Evolutionary conservation across 92 coral and sea anemone species (phyloP).

Genomic region (Palythoa caribaeorum): DNA sequence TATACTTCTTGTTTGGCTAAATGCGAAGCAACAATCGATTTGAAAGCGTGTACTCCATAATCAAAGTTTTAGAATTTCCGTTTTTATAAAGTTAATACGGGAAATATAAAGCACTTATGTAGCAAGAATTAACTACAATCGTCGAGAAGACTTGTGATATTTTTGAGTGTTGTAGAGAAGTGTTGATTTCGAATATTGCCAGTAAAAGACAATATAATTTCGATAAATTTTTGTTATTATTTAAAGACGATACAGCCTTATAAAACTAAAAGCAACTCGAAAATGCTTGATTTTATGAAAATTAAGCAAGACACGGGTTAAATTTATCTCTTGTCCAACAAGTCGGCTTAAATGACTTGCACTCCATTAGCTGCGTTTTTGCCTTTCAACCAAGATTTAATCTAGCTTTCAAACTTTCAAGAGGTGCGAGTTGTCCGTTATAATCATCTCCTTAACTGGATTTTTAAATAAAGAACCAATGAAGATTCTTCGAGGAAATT

Average conservation of each 20-base stretch:
- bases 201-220: no score
- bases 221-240: background rate
- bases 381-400: constrained; percentile 83
- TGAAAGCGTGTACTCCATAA: constrained; percentile 56
- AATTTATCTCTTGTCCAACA: constrained; percentile 53
- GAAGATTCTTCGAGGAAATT: constrained; percentile 52
- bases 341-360: constrained; percentile 52
- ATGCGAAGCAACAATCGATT: constrained; percentile 54
- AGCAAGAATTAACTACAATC: background rate
- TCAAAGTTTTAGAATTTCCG: constrained; percentile 50
- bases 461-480: constrained; percentile 42
- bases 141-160: constrained; percentile 8
- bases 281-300: no score
- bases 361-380: constrained; percentile 64
- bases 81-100: background rate
- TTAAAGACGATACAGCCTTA: no score
- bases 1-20: constrained; percentile 35
- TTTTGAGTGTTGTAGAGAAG: background rate
- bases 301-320: background rate
- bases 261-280: no score
- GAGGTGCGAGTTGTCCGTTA: constrained; percentile 79
- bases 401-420: constrained; percentile 78
- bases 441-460: constrained; percentile 43
- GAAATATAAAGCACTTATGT: background rate
- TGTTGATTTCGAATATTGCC: constrained; percentile 2